These are phyloP conservation scores for Dysmachus trigonus DNA, from an alignment of 2,888 invertebrate genomes.

Conservation along the genomic window DNA sequence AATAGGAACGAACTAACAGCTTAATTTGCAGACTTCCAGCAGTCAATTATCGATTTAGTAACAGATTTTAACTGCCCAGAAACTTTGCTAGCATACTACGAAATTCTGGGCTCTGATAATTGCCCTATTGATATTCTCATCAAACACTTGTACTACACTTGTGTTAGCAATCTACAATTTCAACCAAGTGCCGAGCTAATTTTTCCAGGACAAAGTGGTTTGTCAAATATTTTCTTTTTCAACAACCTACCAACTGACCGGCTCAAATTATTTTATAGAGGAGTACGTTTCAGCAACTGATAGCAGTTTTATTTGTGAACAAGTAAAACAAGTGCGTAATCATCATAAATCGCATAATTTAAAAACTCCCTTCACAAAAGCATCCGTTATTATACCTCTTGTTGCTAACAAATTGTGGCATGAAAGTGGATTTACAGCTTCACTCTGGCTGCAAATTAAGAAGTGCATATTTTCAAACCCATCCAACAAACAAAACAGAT, in stretches of 20 bases:
- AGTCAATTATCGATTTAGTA: constrained; percentile 73
- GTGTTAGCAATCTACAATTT: constrained; percentile 55
- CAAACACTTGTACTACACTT: constrained; percentile 65
- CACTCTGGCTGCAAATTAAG: constrained; percentile 61
- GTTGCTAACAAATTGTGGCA: constrained; percentile 60
- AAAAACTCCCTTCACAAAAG: constrained; percentile 59
- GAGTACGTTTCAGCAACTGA: neutral
- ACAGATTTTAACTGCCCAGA: constrained; percentile 63
- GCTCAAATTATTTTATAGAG: neutral
- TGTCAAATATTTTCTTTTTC: neutral
- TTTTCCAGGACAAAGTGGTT: constrained; percentile 59
- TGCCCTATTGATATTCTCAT: constrained; percentile 70
- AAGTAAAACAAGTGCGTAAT: constrained; percentile 59
- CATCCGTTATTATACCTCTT: constrained; percentile 61
- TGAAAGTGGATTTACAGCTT: constrained; percentile 59
- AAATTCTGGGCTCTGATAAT: constrained; percentile 68
- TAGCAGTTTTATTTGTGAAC: constrained; percentile 54
- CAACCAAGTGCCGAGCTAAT: constrained; percentile 60
- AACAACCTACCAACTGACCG: neutral
- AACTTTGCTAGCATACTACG: constrained; percentile 68
- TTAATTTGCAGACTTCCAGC: constrained; percentile 69
- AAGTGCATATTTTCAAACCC: constrained; percentile 12
- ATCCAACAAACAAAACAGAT: neutral
- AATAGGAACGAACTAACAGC: neutral
- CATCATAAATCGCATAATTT: constrained; percentile 59